phyloP scores from a whole-genome alignment of 2,888 invertebrate genomes.

The Trachelus troglodyta region DNA sequence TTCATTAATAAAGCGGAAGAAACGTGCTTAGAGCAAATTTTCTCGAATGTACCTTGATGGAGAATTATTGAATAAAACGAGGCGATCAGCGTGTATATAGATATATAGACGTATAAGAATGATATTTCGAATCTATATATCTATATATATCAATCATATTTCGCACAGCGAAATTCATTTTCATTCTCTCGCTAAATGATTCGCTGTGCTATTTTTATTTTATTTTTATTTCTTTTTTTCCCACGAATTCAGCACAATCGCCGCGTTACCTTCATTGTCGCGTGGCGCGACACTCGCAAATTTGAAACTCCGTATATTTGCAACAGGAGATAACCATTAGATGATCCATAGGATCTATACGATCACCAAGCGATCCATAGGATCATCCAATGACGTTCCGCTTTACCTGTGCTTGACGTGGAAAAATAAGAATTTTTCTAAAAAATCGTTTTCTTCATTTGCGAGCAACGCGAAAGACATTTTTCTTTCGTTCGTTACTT shows the following conservation, averaged over 20 bases:
- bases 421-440: neutral
- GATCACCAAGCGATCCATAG: neutral
- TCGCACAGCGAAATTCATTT: neutral
- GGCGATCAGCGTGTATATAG: neutral
- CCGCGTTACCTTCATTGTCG: neutral
- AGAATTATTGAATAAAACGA: conserved; percentile 29
- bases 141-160: neutral
- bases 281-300: neutral
- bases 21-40: conserved; percentile 19
- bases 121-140: neutral
- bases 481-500: neutral
- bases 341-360: no score
- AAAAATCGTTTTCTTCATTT: neutral
- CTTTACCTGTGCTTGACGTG: neutral
- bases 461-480: neutral
- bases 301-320: neutral
- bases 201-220: neutral
- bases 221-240: no score
- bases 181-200: neutral
- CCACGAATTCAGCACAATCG: neutral
- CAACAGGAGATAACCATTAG: neutral
- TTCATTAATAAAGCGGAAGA: conserved; percentile 55
- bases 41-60: conserved; percentile 4
- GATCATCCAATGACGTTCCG: neutral
- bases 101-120: neutral